Percentiles rank a stretch among this genome's conserved stretches.
These are phyloP conservation scores for Heterocephalus glaber DNA, from an alignment of 2,113 vertebrate species.

Conservation along the genomic window DNA sequence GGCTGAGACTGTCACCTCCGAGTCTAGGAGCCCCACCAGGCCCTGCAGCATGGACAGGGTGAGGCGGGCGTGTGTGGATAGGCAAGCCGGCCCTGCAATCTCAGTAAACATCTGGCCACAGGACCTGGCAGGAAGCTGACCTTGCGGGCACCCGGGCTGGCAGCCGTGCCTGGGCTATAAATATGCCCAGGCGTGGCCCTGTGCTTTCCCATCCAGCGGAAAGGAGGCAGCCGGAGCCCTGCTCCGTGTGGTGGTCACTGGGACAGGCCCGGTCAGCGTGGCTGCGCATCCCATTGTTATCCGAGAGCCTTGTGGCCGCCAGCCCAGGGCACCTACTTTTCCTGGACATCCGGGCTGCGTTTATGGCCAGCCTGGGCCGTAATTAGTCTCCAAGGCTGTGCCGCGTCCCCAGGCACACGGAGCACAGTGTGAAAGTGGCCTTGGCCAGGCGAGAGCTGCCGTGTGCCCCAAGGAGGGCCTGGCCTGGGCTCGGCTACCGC, in stretches of 20 bases:
- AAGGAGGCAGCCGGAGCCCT: conserved; percentile 42
- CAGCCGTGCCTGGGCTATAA: conserved; percentile 66
- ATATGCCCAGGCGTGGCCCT: conserved; percentile 19
- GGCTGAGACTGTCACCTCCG: not conserved
- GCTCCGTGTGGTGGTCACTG: not conserved
- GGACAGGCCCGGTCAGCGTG: conserved; percentile 62
- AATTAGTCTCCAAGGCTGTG: conserved; percentile 37
- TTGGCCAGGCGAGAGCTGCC: not conserved
- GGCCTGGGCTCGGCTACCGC: not conserved
- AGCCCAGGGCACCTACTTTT: conserved; percentile 54
- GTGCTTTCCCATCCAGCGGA: conserved; percentile 57
- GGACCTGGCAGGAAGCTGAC: conserved; percentile 74
- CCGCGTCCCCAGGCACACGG: not conserved
- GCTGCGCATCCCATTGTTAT: conserved; percentile 12
- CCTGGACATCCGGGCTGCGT: conserved; percentile 65
- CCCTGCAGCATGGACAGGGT: not conserved
- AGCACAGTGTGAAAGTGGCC: no score
- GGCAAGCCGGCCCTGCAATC: conserved; percentile 42
- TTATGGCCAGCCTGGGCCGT: conserved; percentile 64
- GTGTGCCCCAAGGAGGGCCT: fast-evolving
- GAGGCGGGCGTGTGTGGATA: not conserved
- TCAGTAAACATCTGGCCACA: conserved; percentile 73
- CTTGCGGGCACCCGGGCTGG: conserved; percentile 61
- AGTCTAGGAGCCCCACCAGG: not conserved
- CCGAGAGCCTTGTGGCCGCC: not conserved